These are phyloP conservation scores for Pocillopora grandis DNA, from an alignment of 92 coral and sea anemone species.

Conservation along the genomic window DNA sequence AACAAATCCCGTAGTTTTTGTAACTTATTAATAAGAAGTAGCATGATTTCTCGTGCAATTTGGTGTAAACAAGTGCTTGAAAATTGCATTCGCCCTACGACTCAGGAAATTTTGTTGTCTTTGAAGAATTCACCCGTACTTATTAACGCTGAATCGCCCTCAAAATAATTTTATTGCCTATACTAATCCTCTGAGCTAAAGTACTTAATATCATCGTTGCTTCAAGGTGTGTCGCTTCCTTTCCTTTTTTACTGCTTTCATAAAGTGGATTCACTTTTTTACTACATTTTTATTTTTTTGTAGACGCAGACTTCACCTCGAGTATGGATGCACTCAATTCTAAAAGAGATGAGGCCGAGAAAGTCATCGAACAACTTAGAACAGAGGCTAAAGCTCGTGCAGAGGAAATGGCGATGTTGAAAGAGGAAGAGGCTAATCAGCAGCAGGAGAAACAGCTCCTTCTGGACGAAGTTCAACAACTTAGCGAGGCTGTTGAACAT, in stretches of 20 bases:
- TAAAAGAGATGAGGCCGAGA: conserved; percentile 35
- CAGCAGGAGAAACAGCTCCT: conserved; percentile 47
- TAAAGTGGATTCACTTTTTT: background rate
- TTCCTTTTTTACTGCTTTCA: background rate
- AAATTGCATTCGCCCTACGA: too few species aligned
- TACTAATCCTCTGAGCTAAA: too few species aligned
- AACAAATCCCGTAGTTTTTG: too few species aligned
- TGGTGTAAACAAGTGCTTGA: too few species aligned
- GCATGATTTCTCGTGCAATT: too few species aligned
- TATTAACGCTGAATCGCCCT: too few species aligned
- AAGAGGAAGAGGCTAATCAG: conserved; percentile 51
- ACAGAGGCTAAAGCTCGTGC: conserved; percentile 24
- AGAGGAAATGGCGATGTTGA: conserved; percentile 42
- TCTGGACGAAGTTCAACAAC: conserved; percentile 40
- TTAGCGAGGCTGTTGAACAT: conserved; percentile 48
- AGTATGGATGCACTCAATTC: conserved; percentile 37
- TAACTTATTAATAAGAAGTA: too few species aligned
- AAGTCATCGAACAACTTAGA: conserved; percentile 18
- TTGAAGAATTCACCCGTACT: too few species aligned
- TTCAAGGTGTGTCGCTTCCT: background rate
- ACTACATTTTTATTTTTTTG: background rate
- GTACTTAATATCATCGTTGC: background rate
- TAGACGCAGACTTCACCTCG: conserved; percentile 36
- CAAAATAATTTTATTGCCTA: too few species aligned
- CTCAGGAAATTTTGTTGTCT: too few species aligned